phyloP scores from a whole-genome alignment of 2,888 invertebrate genomes.

The Habroteleia sp. region DNA sequence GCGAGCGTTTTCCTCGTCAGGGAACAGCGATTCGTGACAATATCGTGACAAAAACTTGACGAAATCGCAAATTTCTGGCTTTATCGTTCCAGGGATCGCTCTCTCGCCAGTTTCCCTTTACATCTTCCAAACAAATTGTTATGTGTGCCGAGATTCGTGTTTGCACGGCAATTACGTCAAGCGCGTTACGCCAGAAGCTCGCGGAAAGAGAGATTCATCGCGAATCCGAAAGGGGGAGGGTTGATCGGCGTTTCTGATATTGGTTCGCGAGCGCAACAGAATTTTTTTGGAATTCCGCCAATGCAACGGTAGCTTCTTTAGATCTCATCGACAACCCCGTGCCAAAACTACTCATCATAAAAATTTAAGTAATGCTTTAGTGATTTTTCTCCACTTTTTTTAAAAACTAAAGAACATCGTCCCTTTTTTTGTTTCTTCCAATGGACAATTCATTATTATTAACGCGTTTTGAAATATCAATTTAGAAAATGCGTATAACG shows the following conservation, averaged over 20 bases:
- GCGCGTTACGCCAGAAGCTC: slow-evolving; percentile 48
- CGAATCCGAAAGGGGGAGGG: too few species aligned
- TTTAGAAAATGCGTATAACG: too few species aligned
- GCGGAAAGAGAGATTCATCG: slow-evolving; percentile 49
- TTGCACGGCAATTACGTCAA: slow-evolving; percentile 53
- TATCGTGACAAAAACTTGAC: slow-evolving; percentile 32
- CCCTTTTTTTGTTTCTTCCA: too few species aligned
- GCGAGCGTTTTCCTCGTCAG: not conserved
- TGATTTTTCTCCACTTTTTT: too few species aligned
- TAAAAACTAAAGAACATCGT: too few species aligned
- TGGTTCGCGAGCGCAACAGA: not conserved
- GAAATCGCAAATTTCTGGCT: slow-evolving; percentile 23
- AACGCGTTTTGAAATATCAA: too few species aligned
- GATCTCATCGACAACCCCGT: slow-evolving; percentile 2
- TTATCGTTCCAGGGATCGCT: slow-evolving; percentile 34
- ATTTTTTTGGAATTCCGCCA: slow-evolving; percentile 16
- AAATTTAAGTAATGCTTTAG: too few species aligned
- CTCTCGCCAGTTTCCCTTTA: slow-evolving; percentile 35
- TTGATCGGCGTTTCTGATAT: slow-evolving; percentile 36
- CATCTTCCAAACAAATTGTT: slow-evolving; percentile 37
- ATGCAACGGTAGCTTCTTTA: slow-evolving; percentile 2
- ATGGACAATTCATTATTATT: too few species aligned
- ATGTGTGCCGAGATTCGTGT: slow-evolving; percentile 43
- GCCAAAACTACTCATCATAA: too few species aligned
- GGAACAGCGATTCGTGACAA: slow-evolving; percentile 1